A percentile compares a stretch with the other conserved stretches of the same genome.
phyloP scores from a whole-genome alignment of 2,888 invertebrate genomes.

The Macaria notata region DNA sequence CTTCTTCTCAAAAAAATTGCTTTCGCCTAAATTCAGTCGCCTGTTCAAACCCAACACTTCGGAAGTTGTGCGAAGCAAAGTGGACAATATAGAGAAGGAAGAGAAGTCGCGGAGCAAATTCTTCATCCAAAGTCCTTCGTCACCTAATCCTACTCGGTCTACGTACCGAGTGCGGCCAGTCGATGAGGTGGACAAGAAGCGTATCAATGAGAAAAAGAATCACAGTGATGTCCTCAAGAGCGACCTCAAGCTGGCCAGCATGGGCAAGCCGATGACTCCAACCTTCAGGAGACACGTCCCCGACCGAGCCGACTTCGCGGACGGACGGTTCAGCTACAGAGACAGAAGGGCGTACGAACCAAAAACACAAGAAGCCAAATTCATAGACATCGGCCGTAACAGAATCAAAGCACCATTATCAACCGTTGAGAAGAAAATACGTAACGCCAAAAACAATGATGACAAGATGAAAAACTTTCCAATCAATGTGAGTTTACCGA shows the following conservation, averaged over 20 bases:
- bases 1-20: slow-evolving; percentile 66
- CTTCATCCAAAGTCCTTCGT: slow-evolving; percentile 65
- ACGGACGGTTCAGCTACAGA: slow-evolving; percentile 68
- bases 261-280: slow-evolving; percentile 77
- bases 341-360: slow-evolving; percentile 52
- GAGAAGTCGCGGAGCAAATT: slow-evolving; percentile 71
- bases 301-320: slow-evolving; percentile 60
- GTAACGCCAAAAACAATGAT: slow-evolving; percentile 10
- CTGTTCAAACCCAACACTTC: slow-evolving; percentile 62
- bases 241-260: slow-evolving; percentile 65
- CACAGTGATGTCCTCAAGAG: slow-evolving; percentile 57
- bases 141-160: slow-evolving; percentile 52
- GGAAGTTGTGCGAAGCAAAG: slow-evolving; percentile 52
- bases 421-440: slow-evolving; percentile 29
- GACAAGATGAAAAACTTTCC: too few relatives aligned
- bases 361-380: slow-evolving; percentile 45
- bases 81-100: slow-evolving; percentile 48
- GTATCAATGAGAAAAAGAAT: slow-evolving; percentile 27
- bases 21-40: slow-evolving; percentile 72
- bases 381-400: slow-evolving; percentile 56
- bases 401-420: slow-evolving; percentile 53
- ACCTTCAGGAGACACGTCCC: slow-evolving; percentile 63
- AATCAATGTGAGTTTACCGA: not conserved
- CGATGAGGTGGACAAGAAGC: slow-evolving; percentile 23
- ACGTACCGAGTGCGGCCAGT: slow-evolving; percentile 59